A percentile compares a stretch with the other conserved stretches of the same genome.
phyloP scores from a whole-genome alignment of 2,888 invertebrate species.

The Achlya flavicornis region DNA sequence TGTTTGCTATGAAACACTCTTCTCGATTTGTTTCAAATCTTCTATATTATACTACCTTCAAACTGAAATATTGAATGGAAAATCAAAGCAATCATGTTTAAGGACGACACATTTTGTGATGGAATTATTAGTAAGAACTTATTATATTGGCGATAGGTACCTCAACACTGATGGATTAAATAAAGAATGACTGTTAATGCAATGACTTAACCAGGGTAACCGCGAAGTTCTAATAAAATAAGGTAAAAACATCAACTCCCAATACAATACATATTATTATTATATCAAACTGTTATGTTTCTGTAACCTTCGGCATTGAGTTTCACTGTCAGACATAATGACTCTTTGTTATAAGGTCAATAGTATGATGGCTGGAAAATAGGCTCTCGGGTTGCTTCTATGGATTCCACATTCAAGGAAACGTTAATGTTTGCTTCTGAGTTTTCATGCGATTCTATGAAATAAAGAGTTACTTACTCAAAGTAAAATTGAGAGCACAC shows the following conservation, averaged over 20 bases:
- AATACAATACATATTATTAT: too few species aligned
- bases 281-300: not conserved
- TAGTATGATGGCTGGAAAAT: conserved; percentile 48
- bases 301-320: conserved; percentile 44
- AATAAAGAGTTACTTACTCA: not conserved
- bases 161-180: too few species aligned
- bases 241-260: not conserved
- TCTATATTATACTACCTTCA: conserved; percentile 12
- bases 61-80: conserved; percentile 17
- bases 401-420: conserved; percentile 61
- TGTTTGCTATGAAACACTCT: conserved; percentile 81
- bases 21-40: conserved; percentile 25
- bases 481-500: not conserved
- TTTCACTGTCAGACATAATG: conserved; percentile 55
- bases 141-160: too few species aligned
- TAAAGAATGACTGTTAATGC: not conserved
- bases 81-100: not conserved
- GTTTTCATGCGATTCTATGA: conserved; percentile 23
- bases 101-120: not conserved
- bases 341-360: conserved; percentile 71
- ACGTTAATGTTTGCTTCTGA: conserved; percentile 37
- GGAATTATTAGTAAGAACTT: too few species aligned
- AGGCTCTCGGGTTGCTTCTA: conserved; percentile 59
- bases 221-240: not conserved
- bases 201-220: not conserved